phyloP scores from a whole-genome alignment of 2,888 invertebrate species.

The Drosophila sordidapex region DNA sequence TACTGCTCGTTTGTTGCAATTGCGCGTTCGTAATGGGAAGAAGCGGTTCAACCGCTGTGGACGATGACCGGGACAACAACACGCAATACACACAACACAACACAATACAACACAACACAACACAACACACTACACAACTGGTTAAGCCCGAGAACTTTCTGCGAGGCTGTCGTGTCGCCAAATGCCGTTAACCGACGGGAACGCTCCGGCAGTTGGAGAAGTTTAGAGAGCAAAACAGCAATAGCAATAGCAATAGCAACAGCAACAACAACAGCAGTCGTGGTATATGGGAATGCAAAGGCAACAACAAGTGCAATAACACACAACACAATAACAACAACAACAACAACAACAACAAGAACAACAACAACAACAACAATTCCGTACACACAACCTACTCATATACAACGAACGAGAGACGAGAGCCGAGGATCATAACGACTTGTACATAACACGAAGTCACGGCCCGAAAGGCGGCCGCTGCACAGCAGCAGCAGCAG shows the following conservation, averaged over 20 bases:
- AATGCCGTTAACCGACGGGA: constrained; percentile 76
- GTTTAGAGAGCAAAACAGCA: constrained; percentile 74
- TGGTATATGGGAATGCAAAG: constrained; percentile 36
- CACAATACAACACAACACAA: constrained; percentile 39
- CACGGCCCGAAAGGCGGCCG: constrained; percentile 65
- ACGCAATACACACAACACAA: constrained; percentile 47
- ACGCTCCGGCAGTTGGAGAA: constrained; percentile 53
- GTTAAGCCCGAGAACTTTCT: constrained; percentile 64
- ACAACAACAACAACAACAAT: constrained; percentile 44
- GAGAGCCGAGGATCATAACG: constrained; percentile 78
- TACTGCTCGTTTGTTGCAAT: not conserved
- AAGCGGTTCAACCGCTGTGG: constrained; percentile 11
- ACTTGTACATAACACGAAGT: constrained; percentile 74
- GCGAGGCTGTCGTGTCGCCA: constrained; percentile 71
- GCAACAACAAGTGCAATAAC: constrained; percentile 62
- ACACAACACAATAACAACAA: constrained; percentile 61
- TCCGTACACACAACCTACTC: constrained; percentile 46
- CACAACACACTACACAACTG: constrained; percentile 49
- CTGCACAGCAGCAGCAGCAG: constrained; percentile 43
- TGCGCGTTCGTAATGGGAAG: not conserved
- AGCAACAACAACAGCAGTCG: constrained; percentile 26
- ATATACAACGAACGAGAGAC: constrained; percentile 70
- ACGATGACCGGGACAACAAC: constrained; percentile 44
- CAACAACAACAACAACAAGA: constrained; percentile 49
- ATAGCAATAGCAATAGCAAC: constrained; percentile 55